Base-by-base conservation (phyloP, 2,888 invertebrate species). In the Neuroscelio doddi region DNA sequence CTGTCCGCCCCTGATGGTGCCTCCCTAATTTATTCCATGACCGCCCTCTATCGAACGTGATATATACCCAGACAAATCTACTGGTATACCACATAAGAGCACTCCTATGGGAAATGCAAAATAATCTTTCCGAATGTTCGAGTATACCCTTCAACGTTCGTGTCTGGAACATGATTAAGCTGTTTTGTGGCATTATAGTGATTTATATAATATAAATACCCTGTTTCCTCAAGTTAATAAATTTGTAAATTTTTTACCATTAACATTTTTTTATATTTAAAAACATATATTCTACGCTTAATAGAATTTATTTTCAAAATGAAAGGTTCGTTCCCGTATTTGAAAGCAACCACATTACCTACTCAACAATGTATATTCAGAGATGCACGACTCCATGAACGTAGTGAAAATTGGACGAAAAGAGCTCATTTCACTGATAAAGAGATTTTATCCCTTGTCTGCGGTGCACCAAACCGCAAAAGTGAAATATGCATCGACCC, bases 11-110 rank as follows among this genome's bases (percentile, higher is more conserved):
- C 69, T 59, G 36, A 39, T 51, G 62, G 68, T 70, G 46, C 55
- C 75, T 76, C 72, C 72, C 69, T 74, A 76, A 79, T 78, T 79
- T 74, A 75, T 76, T 72, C 73, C 68, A 50, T 59, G 65, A 71
- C 71, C 73, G 68, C 69, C 77, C 41, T 46, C 66, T 49, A 42
- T 63, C 70, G 55, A 64, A 41, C 46, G 17, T 16, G 42, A 50
- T 32, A 46, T 34, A 30, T 14, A 41, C 50, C 57, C 53, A 46
- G 51, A 52, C 52, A 53, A 68, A 57, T 61, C 32, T 34, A 52
- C 9, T n/a, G 32, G 39, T 10, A 34, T 26, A 14, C 34, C 14
- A 39, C 42, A 29, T 36, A 53, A 46, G 49, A n/a, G 36, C 36
- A 44, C 59, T 53, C 76, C 71, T 66, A 51, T 62, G 77, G 78